These are phyloP conservation scores for Chironomus riparius DNA, from an alignment of 2,888 invertebrate genomes.

Conservation along the genomic window DNA sequence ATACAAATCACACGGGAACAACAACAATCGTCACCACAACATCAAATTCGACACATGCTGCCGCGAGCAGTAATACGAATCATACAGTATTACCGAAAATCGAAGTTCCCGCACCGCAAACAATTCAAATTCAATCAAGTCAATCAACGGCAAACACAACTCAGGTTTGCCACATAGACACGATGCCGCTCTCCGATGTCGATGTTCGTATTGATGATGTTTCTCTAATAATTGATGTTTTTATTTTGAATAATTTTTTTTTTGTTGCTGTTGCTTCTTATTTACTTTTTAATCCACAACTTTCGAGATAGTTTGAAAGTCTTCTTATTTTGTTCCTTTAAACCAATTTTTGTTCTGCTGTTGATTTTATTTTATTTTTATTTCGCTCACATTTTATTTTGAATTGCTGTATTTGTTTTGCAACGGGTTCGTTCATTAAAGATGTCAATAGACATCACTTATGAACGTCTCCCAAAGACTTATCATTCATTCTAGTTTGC, in stretches of 20 bases:
- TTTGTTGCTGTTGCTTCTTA: conserved; percentile 29
- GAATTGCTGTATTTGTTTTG: too few relatives aligned
- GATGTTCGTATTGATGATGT: conserved; percentile 53
- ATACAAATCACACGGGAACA: conserved; percentile 30
- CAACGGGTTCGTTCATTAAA: too few relatives aligned
- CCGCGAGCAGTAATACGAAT: conserved; percentile 5
- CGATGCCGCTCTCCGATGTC: conserved; percentile 63
- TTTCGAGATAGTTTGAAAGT: background rate
- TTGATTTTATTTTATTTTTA: too few relatives aligned
- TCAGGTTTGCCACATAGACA: conserved; percentile 72
- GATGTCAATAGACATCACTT: too few relatives aligned
- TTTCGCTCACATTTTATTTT: too few relatives aligned
- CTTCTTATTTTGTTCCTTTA: background rate
- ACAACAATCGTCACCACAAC: conserved; percentile 29
- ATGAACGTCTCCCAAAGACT: too few relatives aligned
- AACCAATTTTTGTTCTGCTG: conserved; percentile 25
- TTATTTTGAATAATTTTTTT: conserved; percentile 15
- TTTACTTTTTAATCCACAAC: conserved; percentile 10
- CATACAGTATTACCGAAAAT: background rate
- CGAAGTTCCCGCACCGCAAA: conserved; percentile 36
- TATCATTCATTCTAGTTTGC: background rate
- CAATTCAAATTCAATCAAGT: conserved; percentile 43
- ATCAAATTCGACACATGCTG: conserved; percentile 26
- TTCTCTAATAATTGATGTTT: conserved; percentile 19
- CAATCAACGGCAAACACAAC: conserved; percentile 41